Base-by-base conservation (phyloP, 1,140 invertebrate species). In the Zaprionus lachaisei region DNA sequence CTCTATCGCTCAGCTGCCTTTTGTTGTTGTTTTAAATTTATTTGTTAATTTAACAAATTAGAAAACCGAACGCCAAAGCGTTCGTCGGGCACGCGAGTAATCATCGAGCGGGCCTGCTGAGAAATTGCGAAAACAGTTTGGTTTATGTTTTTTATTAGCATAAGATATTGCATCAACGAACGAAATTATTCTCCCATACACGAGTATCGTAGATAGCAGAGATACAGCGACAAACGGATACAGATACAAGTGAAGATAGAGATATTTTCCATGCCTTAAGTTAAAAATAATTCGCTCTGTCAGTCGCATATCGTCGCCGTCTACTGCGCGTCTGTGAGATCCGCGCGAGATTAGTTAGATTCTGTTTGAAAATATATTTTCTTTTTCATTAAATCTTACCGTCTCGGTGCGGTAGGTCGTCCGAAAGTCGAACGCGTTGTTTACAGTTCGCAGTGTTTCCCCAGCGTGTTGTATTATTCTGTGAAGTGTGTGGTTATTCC, bases 141-240 rank as follows among this genome's bases (percentile, higher is more conserved):
- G 69, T 70, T 77, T 89, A 81, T 84, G 78, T 89, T 89, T 83
- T 87, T 76, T 87, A 84, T 87, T 89, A 87, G 78, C 84, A 84
- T 81, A 89, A 87, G 84, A 89, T 89, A 89, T 83, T 81, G 72
- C 37, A 70, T 60, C 56, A 78, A 28, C 34, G 14, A 60, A 20
- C 34, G 22, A 9, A 34, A 15, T 37, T 2, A 51, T 51, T 51
- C 47, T 24, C 47, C 47, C 47, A 24, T 17, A 47, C 41, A 44
- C 41, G 47, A 24, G 47, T 47, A 51, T 51, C 11, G 20, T 24
- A 24, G 47, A 51, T 51, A 51, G 47, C 47, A 51, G 12, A 51
- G 47, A 51, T 51, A 24, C 11, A 24, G 20, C 17, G 20, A 14
- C 20, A 24, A n/a, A 51, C 47, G 14, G 20, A 20, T 51, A 51